These are phyloP conservation scores for Laterallus jamaicensis DNA, from an alignment of 2,113 vertebrate species.

Conservation along the genomic window DNA sequence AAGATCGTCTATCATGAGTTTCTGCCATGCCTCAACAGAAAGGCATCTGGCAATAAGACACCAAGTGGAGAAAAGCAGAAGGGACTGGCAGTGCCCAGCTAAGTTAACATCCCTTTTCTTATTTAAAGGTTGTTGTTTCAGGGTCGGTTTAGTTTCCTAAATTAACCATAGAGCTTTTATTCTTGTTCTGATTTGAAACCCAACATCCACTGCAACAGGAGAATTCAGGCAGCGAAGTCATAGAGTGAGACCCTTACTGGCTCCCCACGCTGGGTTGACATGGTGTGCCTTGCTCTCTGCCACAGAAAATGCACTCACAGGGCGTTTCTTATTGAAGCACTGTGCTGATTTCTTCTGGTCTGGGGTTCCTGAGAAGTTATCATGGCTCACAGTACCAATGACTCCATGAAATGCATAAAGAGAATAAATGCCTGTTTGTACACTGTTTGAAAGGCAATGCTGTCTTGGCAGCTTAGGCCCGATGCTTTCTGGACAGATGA, in stretches of 20 bases:
- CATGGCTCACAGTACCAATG: background rate
- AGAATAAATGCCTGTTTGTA: background rate
- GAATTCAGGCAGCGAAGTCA: background rate
- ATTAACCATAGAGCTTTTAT: background rate
- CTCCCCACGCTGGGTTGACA: background rate
- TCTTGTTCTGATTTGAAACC: background rate
- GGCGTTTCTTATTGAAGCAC: background rate
- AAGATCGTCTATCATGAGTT: background rate
- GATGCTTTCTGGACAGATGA: background rate
- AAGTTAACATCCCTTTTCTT: background rate
- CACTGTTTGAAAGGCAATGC: background rate
- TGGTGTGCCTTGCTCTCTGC: background rate
- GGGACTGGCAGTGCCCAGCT: background rate
- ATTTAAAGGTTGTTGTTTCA: background rate
- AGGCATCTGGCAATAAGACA: background rate
- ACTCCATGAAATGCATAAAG: background rate
- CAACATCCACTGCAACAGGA: background rate
- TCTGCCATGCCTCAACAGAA: background rate
- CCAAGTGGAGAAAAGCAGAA: background rate
- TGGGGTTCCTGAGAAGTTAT: background rate
- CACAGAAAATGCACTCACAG: background rate
- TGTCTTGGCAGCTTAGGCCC: background rate
- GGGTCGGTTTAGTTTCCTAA: background rate
- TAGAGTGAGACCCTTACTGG: background rate
- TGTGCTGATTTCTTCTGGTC: background rate